Conservation (phyloP, 2,797 vertebrate species). For the Danionella dracula region DNA sequence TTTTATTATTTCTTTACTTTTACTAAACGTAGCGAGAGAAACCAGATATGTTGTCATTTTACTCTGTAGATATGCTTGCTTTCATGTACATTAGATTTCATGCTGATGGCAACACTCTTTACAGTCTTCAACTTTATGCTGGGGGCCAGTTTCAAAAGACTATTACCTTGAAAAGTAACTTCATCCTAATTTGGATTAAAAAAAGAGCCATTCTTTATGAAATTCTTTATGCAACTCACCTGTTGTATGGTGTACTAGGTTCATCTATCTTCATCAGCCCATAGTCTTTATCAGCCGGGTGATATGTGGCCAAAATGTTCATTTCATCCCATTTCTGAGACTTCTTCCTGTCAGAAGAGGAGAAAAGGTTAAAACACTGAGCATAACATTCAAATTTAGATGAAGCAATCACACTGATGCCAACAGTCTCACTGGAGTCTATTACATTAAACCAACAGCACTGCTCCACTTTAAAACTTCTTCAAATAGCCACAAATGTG, state of each 20-base stretch:
- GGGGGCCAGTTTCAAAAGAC: too few relatives aligned
- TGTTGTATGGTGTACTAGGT: conserved; percentile 92
- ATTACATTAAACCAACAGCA: conserved; percentile 50
- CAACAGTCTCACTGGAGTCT: conserved; percentile 38
- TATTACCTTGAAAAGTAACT: too few relatives aligned
- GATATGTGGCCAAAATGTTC: conserved; percentile 97
- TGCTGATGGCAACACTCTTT: too few relatives aligned
- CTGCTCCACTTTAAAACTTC: conserved; percentile 46
- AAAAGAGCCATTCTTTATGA: too few relatives aligned
- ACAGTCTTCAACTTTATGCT: too few relatives aligned
- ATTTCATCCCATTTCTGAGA: conserved; percentile 99
- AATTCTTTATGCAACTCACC: conserved; percentile 58
- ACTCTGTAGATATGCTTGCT: too few relatives aligned
- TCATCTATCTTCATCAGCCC: conserved; percentile 99
- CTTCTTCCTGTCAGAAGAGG: conserved; percentile 81
- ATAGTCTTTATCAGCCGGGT: conserved; percentile 95
- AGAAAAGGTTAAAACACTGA: conserved; percentile 34
- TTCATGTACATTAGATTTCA: too few relatives aligned
- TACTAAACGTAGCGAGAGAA: too few relatives aligned
- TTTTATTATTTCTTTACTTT: too few relatives aligned
- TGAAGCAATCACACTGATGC: conserved; percentile 29
- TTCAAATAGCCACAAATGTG: background rate
- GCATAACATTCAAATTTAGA: conserved; percentile 24
- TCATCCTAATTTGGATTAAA: too few relatives aligned
- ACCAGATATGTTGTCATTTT: too few relatives aligned